Evolutionary conservation across 2,888 invertebrate species (phyloP).

Genomic region (Autographa gamma): DNA sequence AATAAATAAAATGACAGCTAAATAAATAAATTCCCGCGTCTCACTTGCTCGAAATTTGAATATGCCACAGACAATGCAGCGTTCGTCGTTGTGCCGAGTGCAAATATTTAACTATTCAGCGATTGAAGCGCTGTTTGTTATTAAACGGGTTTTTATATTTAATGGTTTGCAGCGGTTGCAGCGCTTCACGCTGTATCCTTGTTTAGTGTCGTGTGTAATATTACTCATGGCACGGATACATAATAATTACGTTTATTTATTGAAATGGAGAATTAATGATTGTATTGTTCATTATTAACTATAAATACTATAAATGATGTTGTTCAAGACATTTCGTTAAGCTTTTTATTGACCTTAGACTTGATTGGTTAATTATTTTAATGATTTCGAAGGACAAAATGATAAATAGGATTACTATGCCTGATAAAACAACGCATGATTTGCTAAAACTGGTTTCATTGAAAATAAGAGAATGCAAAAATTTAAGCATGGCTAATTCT

Average conservation of each 20-base stretch:
- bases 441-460: too few species aligned
- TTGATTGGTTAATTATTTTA: not conserved
- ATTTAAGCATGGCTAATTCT: too few species aligned
- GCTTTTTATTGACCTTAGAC: not conserved
- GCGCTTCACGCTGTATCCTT: constrained; percentile 27
- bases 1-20: not conserved
- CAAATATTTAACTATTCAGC: constrained; percentile 51
- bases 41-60: constrained; percentile 46
- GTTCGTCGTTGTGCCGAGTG: constrained; percentile 58
- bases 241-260: constrained; percentile 48
- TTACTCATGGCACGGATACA: constrained; percentile 38
- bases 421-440: too few species aligned
- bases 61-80: constrained; percentile 41
- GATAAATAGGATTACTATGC: not conserved
- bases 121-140: constrained; percentile 51
- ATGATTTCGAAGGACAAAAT: not conserved
- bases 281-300: not conserved
- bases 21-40: constrained; percentile 51
- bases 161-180: constrained; percentile 18
- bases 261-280: constrained; percentile 17
- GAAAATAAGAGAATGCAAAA: too few species aligned
- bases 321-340: not conserved
- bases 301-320: not conserved
- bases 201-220: constrained; percentile 65
- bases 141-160: constrained; percentile 6